phyloP scores from a whole-genome alignment of 2,113 vertebrate genomes.

The Sander vitreus region DNA sequence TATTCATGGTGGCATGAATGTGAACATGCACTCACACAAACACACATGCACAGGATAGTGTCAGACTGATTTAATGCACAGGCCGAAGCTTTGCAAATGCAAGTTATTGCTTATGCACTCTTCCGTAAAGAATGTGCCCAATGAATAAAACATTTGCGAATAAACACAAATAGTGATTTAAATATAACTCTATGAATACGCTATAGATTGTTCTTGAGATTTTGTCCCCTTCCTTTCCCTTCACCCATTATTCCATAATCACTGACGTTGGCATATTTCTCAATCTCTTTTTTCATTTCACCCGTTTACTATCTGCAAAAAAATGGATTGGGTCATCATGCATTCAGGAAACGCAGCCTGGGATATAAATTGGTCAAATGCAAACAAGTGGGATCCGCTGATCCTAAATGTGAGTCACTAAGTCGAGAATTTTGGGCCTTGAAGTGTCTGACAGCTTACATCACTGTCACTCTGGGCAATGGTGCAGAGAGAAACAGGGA shows the following conservation, averaged over 20 bases:
- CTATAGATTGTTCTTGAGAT: constrained; percentile 72
- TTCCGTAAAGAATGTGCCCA: constrained; percentile 38
- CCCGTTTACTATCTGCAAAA: constrained; percentile 33
- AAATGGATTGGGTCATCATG: constrained; percentile 50
- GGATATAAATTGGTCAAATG: constrained; percentile 61
- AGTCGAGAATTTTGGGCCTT: constrained; percentile 59
- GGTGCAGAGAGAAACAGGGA: constrained; percentile 33
- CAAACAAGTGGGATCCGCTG: constrained; percentile 63
- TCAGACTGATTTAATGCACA: constrained; percentile 67
- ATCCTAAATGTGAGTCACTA: constrained; percentile 67
- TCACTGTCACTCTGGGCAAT: constrained; percentile 58
- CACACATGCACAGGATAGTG: constrained; percentile 17
- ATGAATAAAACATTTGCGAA: constrained; percentile 80
- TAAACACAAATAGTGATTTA: constrained; percentile 78
- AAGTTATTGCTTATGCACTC: constrained; percentile 64
- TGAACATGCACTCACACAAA: constrained; percentile 30
- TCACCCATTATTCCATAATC: constrained; percentile 67
- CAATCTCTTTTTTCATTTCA: constrained; percentile 58
- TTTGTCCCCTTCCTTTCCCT: constrained; percentile 44
- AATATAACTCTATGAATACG: constrained; percentile 70
- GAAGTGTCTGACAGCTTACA: constrained; percentile 70
- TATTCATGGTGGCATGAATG: constrained; percentile 18
- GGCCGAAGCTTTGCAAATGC: constrained; percentile 45
- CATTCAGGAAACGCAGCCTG: constrained; percentile 43
- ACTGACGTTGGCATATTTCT: constrained; percentile 69